Base-by-base conservation (phyloP, 1,140 invertebrate genomes). In the Araneus ventricosus region DNA sequence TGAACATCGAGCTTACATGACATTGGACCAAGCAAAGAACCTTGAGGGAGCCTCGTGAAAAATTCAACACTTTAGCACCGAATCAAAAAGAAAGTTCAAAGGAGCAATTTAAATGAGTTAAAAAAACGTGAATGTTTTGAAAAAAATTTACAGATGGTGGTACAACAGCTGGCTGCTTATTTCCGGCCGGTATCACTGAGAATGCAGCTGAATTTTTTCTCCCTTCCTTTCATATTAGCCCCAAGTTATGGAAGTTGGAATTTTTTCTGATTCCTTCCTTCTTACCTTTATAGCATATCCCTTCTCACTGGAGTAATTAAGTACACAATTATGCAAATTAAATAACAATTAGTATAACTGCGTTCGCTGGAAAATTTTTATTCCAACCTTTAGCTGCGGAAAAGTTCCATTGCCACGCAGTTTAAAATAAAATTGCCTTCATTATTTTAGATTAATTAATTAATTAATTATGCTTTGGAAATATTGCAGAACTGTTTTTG, bases 391-490 rank as follows among this genome's bases (percentile, higher is more conserved):
- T 70, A 82, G 34, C 88, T 82, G 34, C 41, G 37, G 75, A 82
- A 90, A 90, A 82, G 75, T 91, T 91, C 79, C 90, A 61, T 39
- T 79, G 80, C 88, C 79, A 84, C 45, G 85, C 67, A 84, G 86
- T 93, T 89, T 88, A 93, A 93, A 93, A 80, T 93, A 89, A 93
- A 93, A 93, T 88, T 88, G 92, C 92, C 87, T 93, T 93, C 92
- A 93, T 93, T 93, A 93, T 93, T 93, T 93, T 93, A 93, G 92
- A 93, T 93, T 93, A 93, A 93, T 93, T 93, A 93, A 93, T 93
- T 88, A 93, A 93, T 93, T 93, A 93, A 93, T 93, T 93, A 93
- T 82, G 92, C 92, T 92, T 92, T 92, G 84, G 91, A 92, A 92
- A 92, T 87, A 92, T 92, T 45, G 84, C 91, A 63, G 61, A 24